Evolutionary conservation across 2,888 invertebrate species (phyloP).

Genomic region (Lacanobia wlatinum): DNA sequence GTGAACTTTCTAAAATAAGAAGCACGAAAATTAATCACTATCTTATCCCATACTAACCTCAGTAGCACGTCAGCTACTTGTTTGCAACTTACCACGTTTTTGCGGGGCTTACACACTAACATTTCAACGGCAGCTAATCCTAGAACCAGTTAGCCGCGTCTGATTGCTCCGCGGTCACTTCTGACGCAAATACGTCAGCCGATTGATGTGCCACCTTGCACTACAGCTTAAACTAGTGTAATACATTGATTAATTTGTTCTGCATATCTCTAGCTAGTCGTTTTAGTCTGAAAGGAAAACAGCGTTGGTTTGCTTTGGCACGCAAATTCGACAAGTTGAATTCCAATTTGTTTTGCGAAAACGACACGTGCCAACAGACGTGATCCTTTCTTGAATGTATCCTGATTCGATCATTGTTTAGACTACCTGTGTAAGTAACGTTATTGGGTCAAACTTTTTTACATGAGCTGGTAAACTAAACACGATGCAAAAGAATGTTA

Average conservation of each 20-base stretch:
- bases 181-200: conserved; percentile 62
- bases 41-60: neutral
- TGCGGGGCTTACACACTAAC: conserved; percentile 42
- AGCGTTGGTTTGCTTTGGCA: conserved; percentile 39
- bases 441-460: neutral
- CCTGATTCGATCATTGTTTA: conserved; percentile 2
- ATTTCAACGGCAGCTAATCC: conserved; percentile 56
- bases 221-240: conserved; percentile 43
- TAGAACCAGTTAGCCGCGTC: conserved; percentile 50
- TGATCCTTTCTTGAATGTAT: conserved; percentile 16
- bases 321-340: conserved; percentile 18
- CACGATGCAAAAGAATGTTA: no score
- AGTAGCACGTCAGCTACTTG: conserved; percentile 29
- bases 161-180: conserved; percentile 43
- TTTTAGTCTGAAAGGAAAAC: conserved; percentile 17
- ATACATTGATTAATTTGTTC: conserved; percentile 50
- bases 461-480: no score
- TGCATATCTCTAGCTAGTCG: conserved; percentile 14
- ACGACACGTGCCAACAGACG: conserved; percentile 19
- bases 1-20: conserved; percentile 33
- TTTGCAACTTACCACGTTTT: conserved; percentile 45
- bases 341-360: conserved; percentile 35
- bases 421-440: neutral
- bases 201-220: conserved; percentile 47
- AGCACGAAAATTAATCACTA: conserved; percentile 27